Conservation (phyloP, 2,888 invertebrate species). For the Sialis fuliginosa region DNA sequence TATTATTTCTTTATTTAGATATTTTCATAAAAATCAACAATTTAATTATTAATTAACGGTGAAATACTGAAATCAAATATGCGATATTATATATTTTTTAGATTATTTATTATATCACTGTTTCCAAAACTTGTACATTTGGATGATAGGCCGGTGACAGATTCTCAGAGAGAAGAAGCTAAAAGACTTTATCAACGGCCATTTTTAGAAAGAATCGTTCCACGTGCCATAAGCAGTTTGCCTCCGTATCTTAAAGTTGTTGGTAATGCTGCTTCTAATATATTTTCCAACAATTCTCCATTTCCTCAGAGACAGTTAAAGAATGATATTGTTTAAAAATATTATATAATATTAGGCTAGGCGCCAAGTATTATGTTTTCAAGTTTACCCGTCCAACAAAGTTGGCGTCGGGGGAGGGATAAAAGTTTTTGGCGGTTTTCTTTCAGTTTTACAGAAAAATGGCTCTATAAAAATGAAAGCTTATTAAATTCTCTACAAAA, state of each 20-base stretch:
- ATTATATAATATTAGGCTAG: background rate
- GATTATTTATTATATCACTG: slow-evolving; percentile 55
- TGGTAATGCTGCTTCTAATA: slow-evolving; percentile 15
- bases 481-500: too few species aligned
- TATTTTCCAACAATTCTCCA: slow-evolving; percentile 12
- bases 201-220: slow-evolving; percentile 30
- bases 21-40: too few species aligned
- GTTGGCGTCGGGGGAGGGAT: too few species aligned
- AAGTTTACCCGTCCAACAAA: too few species aligned
- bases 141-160: slow-evolving; percentile 51
- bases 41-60: too few species aligned
- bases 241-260: slow-evolving; percentile 17
- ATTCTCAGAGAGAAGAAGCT: slow-evolving; percentile 43
- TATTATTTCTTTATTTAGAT: too few species aligned
- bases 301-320: slow-evolving; percentile 6
- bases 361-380: too few species aligned
- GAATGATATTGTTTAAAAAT: slow-evolving; percentile 6
- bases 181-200: slow-evolving; percentile 41
- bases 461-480: too few species aligned
- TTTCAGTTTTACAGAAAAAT: too few species aligned
- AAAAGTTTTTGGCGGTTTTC: too few species aligned
- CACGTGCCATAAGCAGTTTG: slow-evolving; percentile 16
- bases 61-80: background rate
- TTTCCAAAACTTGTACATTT: slow-evolving; percentile 48
- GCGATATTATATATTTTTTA: slow-evolving; percentile 16